A percentile compares a stretch with the other conserved stretches of the same genome.
Evolutionary conservation across 1,140 invertebrate genomes (phyloP).

Genomic region (Solen grandis): DNA sequence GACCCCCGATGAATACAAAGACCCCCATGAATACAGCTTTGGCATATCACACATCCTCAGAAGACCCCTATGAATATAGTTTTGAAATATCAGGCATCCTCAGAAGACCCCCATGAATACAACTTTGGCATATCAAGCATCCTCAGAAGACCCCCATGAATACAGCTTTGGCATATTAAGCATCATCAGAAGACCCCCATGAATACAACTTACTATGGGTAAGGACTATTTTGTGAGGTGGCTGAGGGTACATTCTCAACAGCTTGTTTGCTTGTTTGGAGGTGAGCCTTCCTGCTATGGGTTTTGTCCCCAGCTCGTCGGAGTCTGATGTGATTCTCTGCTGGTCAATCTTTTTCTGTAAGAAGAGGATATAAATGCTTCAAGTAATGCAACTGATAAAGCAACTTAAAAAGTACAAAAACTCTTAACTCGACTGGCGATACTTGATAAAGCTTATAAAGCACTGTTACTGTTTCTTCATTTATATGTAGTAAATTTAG

Average conservation of each 20-base stretch:
- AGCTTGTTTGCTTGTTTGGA: constrained; percentile 26
- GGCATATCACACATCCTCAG: neutral
- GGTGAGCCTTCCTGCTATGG: constrained; percentile 3
- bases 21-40: no score
- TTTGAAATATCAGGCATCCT: neutral
- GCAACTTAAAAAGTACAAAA: no score
- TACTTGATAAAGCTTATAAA: no score
- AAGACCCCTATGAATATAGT: constrained; percentile 4
- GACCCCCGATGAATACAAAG: neutral
- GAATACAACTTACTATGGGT: constrained; percentile 34
- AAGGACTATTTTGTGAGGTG: constrained; percentile 31
- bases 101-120: neutral
- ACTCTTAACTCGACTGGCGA: no score
- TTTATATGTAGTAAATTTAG: no score
- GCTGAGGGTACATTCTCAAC: constrained; percentile 45
- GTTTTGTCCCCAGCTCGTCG: constrained; percentile 10
- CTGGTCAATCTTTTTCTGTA: constrained; percentile 23
- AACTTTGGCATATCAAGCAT: constrained; percentile 1
- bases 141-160: neutral
- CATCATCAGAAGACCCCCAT: neutral
- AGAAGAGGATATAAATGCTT: no score
- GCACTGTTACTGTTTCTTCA: no score
- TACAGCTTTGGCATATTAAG: neutral
- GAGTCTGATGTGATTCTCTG: constrained; percentile 6
- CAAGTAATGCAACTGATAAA: no score